These are phyloP conservation scores for Channa argus DNA, from an alignment of 2,113 vertebrate species.

Conservation along the genomic window DNA sequence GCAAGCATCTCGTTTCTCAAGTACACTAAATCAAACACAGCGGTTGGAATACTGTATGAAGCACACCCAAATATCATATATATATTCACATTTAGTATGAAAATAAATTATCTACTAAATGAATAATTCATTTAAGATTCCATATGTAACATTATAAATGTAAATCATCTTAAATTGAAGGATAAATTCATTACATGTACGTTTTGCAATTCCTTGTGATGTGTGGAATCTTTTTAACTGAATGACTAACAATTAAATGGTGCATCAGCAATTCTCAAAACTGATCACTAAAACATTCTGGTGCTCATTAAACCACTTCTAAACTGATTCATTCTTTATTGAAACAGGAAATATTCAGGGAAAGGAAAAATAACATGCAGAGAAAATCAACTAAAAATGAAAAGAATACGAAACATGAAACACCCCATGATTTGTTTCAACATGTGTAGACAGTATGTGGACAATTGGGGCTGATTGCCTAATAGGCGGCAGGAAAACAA, in stretches of 20 bases:
- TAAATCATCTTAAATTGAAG: no score
- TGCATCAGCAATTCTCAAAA: neutral
- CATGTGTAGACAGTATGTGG: conserved; percentile 31
- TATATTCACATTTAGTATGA: neutral
- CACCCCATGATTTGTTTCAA: conserved; percentile 41
- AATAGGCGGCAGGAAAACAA: conserved; percentile 20
- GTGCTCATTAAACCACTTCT: conserved; percentile 7
- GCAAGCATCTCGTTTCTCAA: neutral
- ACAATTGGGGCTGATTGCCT: conserved; percentile 60
- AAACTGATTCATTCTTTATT: conserved; percentile 8
- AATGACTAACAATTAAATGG: conserved; percentile 1
- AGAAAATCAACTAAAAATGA: conserved; percentile 39
- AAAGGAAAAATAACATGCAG: conserved; percentile 34
- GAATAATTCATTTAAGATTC: no score
- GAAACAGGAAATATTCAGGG: neutral
- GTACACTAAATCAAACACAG: neutral
- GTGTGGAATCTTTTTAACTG: neutral
- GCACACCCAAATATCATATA: neutral
- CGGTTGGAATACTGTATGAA: no score
- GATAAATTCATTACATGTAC: no score
- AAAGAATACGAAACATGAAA: conserved; percentile 12
- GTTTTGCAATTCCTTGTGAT: neutral
- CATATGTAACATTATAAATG: no score
- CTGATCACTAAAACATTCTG: conserved; percentile 5
- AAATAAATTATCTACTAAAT: neutral